Evolutionary conservation across 2,888 invertebrate genomes (phyloP), one percentile per base, ranked within the genome.

Genomic region (Eudasyphora cyanicolor): DNA sequence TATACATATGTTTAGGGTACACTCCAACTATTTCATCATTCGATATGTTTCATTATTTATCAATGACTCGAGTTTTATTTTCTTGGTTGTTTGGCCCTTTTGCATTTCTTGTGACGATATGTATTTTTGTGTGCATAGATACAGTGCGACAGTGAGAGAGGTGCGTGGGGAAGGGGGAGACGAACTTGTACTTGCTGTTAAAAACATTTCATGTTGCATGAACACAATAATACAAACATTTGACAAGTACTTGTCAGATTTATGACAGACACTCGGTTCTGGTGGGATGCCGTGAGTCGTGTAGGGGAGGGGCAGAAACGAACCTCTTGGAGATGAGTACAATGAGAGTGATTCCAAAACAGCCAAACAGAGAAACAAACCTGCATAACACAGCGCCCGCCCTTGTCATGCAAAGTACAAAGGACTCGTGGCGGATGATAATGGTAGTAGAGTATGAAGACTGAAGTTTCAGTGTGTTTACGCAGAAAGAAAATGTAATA

Each of bases 191-290:
- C 38, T 2, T 38, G 2, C 38, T 67, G 67, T 42, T 42, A 38
- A 21, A 67, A 67, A 67, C 24, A 38, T 67, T 42, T 38, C 67
- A 67, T 67, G 42, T 24, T 67, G 67, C 35, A 38, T 38, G 29
- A 38, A 79, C 32, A 57, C 45, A 35, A 60, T 24, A 73, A 67
- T 67, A 74, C 62, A 79, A 79, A 79, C 62, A 79, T 83, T 79
- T 83, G 82, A 79, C 79, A 83, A 79, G 73, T 77, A 79, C 79
- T 79, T 83, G 82, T 83, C 82, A 83, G 76, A 79, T 62, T 83
- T 82, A 60, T 79, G 82, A 83, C 79, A 79, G 73, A 69, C n/a
- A n/a, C 74, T 79, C 74, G 67, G 57, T 73, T 38, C 70, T 64
- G 4, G 21, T 38, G 69, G 57, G 49, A 19, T 32, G 57, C n/a